Base-by-base conservation (phyloP, 2,888 invertebrate genomes). In the Arctia plantaginis region DNA sequence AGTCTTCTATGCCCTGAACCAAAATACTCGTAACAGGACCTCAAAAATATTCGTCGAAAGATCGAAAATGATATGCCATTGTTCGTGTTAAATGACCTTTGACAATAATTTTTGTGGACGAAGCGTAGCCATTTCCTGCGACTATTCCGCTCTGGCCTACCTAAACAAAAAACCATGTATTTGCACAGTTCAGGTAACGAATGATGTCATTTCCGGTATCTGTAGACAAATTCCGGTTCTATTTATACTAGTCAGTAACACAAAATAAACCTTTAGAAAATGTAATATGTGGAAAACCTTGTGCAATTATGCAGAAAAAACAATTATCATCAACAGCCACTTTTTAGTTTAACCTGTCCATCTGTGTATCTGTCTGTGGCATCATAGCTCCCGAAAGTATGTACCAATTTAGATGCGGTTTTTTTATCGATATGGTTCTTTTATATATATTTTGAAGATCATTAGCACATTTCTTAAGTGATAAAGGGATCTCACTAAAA, bases 151-250 rank as follows among this genome's bases (percentile, higher is more conserved):
- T 72, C 74, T 72, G 73, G 71, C 79, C 62, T 75, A 65, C 71
- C 73, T 72, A 72, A 72, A 84, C 83, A 84, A 84, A 84, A 82
- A 79, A 72, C 77, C 71, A 66, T 72, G 74, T 74, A 75, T 83
- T 80, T 77, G 80, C 78, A 74, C 75, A 66, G 73, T 59, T 65
- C 74, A 75, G 30, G 59, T 77, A 66, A 77, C 76, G 75, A 82
- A 82, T 74, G 75, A 82, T 76, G 72, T 66, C 70, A 51, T 71
- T 51, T 73, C 69, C 81, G 76, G 39, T 76, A 68, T 73, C 71
- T n/a, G n/a, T n/a, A 51, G 23, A 51, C 23, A 51, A 51, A 4
- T 51, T 51, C 41, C 59, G 68, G 69, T 35, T 33, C 47, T 68
- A 75, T 72, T 71, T 70, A 62, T 70, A 39, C 27, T 70, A 33